Conservation (phyloP, 2,888 invertebrate genomes). For the Trichogramma evanescens region DNA sequence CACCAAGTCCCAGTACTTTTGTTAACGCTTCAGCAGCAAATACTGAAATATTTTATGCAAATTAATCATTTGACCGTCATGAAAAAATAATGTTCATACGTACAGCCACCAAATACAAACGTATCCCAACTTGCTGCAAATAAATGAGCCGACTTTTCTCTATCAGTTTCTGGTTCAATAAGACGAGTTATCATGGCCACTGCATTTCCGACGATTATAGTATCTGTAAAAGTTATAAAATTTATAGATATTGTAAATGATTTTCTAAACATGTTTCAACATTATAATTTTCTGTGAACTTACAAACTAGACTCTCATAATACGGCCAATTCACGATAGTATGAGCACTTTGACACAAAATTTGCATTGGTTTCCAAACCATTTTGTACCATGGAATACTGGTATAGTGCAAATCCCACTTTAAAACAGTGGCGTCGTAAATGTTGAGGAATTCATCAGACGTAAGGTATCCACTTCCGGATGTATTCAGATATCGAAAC, state of each 20-base stretch:
- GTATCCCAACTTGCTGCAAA: constrained; percentile 74
- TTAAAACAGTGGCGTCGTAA: constrained; percentile 65
- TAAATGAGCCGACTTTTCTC: constrained; percentile 58
- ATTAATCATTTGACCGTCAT: background rate
- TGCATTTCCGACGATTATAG: constrained; percentile 67
- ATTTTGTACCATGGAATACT: constrained; percentile 69
- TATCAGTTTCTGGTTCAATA: constrained; percentile 54
- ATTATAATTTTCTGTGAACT: constrained; percentile 40
- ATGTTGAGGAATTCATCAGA: constrained; percentile 67
- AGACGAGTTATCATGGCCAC: constrained; percentile 68
- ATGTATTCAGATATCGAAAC: constrained; percentile 71
- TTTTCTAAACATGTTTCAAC: background rate
- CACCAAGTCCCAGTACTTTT: constrained; percentile 67
- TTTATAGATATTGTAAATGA: background rate
- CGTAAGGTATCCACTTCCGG: constrained; percentile 60
- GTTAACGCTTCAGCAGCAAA: constrained; percentile 68
- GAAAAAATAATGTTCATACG: constrained; percentile 36
- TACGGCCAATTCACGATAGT: constrained; percentile 63
- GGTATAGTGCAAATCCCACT: constrained; percentile 67
- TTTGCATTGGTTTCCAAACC: constrained; percentile 56
- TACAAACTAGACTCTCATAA: constrained; percentile 68
- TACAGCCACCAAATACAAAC: constrained; percentile 62
- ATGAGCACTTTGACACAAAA: constrained; percentile 56
- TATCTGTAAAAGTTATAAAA: constrained; percentile 50
- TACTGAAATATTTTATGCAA: constrained; percentile 50